These are phyloP conservation scores for Mastigias papua DNA, from an alignment of 30 jellyfish, hydroid and myxozoan genomes.

Conservation along the genomic window DNA sequence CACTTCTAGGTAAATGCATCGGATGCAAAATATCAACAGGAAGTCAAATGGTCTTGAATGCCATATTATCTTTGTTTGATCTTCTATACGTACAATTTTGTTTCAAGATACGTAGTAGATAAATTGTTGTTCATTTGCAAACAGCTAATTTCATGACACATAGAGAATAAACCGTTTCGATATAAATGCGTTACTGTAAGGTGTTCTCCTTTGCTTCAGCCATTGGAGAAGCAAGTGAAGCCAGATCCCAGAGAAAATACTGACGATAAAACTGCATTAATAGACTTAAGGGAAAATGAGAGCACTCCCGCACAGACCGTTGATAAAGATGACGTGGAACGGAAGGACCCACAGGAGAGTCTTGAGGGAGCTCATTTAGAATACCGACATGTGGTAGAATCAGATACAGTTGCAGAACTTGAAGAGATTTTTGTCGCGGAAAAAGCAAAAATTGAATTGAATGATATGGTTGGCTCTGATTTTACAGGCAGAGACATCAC, in stretches of 20 bases:
- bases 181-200: background rate
- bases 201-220: background rate
- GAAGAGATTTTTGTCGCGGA: background rate
- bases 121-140: too few species aligned
- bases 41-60: too few species aligned
- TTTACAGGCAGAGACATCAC: constrained; percentile 33
- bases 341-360: background rate
- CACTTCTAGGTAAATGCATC: too few species aligned
- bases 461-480: background rate
- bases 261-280: background rate
- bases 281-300: background rate
- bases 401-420: constrained; percentile 5
- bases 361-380: background rate
- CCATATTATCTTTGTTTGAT: too few species aligned
- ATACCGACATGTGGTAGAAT: background rate
- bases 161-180: too few species aligned
- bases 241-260: background rate
- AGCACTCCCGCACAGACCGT: background rate
- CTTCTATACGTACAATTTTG: too few species aligned
- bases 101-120: too few species aligned
- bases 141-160: too few species aligned
- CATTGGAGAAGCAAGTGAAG: background rate
- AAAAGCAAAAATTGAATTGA: background rate
- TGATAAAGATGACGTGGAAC: background rate
- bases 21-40: too few species aligned